phyloP scores from a whole-genome alignment of 92 coral and sea anemone genomes.

The Blastomussa wellsi region DNA sequence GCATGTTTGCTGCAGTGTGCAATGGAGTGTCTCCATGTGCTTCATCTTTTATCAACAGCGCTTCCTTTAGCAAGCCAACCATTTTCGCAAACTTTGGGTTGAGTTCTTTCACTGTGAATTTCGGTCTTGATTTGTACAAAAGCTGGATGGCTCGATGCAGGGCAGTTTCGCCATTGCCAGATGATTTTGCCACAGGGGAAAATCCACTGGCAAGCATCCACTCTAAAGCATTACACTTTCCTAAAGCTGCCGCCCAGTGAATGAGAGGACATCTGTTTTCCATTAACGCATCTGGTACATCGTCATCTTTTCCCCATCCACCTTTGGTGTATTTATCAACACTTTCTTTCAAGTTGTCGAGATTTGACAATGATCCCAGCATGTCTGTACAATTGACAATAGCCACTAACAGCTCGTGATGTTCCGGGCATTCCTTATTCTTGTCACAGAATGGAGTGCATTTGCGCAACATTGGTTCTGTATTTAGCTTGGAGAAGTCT shows the following conservation, averaged over 20 bases:
- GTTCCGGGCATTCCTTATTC: slow-evolving; percentile 91
- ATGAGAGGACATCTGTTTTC: slow-evolving; percentile 91
- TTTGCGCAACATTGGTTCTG: slow-evolving; percentile 76
- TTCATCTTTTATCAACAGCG: slow-evolving; percentile 85
- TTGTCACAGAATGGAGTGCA: slow-evolving; percentile 98
- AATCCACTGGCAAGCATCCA: slow-evolving; percentile 98
- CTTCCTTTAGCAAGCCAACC: slow-evolving; percentile 81
- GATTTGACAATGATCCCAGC: slow-evolving; percentile 93
- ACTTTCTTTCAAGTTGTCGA: slow-evolving; percentile 85
- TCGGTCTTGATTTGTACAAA: slow-evolving; percentile 82
- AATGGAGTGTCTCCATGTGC: slow-evolving; percentile 92
- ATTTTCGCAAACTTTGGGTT: slow-evolving; percentile 87
- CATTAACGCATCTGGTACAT: slow-evolving; percentile 86
- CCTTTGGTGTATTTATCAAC: slow-evolving; percentile 81
- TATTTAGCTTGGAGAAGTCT: slow-evolving; percentile 68
- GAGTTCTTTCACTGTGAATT: slow-evolving; percentile 92
- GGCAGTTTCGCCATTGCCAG: slow-evolving; percentile 93
- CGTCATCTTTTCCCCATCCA: slow-evolving; percentile 95
- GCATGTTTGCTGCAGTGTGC: slow-evolving; percentile 94
- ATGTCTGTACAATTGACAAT: slow-evolving; percentile 95
- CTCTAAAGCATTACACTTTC: slow-evolving; percentile 91
- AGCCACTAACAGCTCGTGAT: slow-evolving; percentile 91
- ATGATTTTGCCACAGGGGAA: slow-evolving; percentile 73
- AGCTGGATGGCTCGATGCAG: slow-evolving; percentile 83
- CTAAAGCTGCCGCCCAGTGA: slow-evolving; percentile 98